Percentiles rank a stretch among this genome's conserved stretches.
These are phyloP conservation scores for Micrastur ruficollis DNA, from an alignment of 2,797 vertebrate genomes.

Conservation along the genomic window DNA sequence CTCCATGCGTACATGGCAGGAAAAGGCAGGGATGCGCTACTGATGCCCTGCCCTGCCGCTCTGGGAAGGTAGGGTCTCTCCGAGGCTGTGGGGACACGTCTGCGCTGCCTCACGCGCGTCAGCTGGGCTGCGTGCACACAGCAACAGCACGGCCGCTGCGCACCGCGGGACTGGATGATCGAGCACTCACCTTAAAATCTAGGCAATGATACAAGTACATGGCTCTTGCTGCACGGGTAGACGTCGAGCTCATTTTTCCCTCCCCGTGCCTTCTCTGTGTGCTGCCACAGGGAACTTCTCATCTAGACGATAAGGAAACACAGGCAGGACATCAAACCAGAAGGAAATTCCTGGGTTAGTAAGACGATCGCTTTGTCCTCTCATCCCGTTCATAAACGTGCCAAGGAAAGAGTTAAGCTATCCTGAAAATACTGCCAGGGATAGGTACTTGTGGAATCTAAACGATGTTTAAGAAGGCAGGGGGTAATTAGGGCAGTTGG, in stretches of 20 bases:
- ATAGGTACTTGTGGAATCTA: neutral
- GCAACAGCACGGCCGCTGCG: neutral
- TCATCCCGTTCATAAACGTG: neutral
- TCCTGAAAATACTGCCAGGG: neutral
- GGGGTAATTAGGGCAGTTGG: neutral
- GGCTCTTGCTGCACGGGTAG: neutral
- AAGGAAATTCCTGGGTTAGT: neutral
- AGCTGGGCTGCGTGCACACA: neutral
- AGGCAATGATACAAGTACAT: neutral
- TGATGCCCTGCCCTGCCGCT: neutral
- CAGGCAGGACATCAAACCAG: neutral
- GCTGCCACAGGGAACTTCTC: neutral
- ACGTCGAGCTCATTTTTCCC: neutral
- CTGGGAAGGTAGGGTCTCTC: accelerated
- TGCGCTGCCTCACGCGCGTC: accelerated
- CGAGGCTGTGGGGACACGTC: accelerated
- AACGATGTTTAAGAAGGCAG: neutral
- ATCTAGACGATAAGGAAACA: neutral
- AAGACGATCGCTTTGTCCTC: neutral
- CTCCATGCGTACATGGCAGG: accelerated
- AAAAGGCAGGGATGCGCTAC: neutral
- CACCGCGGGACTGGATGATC: neutral
- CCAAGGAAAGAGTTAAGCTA: neutral
- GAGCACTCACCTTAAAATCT: neutral
- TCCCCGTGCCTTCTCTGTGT: neutral